Base-by-base conservation (phyloP, 2,797 vertebrate species). In the Sebastolobus altivelis region DNA sequence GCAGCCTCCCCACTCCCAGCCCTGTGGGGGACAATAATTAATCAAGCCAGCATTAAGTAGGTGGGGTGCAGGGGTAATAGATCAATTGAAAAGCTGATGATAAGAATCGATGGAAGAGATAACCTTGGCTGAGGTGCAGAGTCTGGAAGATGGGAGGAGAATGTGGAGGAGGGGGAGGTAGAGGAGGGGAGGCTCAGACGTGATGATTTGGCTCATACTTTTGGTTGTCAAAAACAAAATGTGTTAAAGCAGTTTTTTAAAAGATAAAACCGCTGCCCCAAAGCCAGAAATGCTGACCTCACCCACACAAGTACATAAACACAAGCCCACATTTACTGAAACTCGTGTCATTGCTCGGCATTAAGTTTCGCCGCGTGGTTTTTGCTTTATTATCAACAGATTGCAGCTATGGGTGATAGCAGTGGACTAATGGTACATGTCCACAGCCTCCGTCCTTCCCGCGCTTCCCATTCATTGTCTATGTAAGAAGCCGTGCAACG, bases 61-160 rank as follows among this genome's bases (percentile, higher is more conserved):
- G 93, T 80, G 85, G 90, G 91, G 92, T 90, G 86, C 92, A 82
- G 91, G 77, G 90, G 94, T 95, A 95, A 95, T 94, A 95, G 94
- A 95, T 95, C 94, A 95, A 94, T 95, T 95, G 95, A 95, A 93
- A 94, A 93, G 90, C 89, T 91, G 92, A 95, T 95, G 94, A 96
- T 96, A 94, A 94, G 92, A 94, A 94, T 94, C 88, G 88, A 95
- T 96, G 90, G 81, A 84, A 89, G 87, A 93, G 94, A 95, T 96
- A 95, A 96, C 95, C 95, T 96, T 96, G 94, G 90, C 86, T 79
- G 78, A 80, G 80, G 85, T 82, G 86, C 76, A 83, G 79, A 89
- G 81, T 89, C 87, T 89, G 87, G 86, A 87, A 88, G 89, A 90
- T 72, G 82, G 80, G 63, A 86, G 16, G 54, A 68, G 74, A 85